phyloP scores from a whole-genome alignment of 2,888 invertebrate species.

The Phragmatobia fuliginosa region DNA sequence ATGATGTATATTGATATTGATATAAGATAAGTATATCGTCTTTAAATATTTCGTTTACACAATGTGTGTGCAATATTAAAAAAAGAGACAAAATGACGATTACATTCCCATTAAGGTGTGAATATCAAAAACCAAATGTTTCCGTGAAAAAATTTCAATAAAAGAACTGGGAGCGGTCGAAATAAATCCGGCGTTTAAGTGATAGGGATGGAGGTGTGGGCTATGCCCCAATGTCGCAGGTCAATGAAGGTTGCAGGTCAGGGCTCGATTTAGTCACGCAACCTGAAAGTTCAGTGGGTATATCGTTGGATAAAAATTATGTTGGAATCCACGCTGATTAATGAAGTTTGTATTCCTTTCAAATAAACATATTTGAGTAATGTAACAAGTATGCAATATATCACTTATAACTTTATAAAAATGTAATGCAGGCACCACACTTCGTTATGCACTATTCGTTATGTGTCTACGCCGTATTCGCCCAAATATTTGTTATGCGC shows the following conservation, averaged over 20 bases:
- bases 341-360: slow-evolving; percentile 32
- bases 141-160: slow-evolving; percentile 19
- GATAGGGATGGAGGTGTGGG: slow-evolving; percentile 56
- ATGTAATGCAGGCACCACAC: too few relatives aligned
- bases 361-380: slow-evolving; percentile 1
- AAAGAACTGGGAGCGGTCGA: slow-evolving; percentile 37
- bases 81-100: background rate
- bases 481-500: too few relatives aligned
- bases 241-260: slow-evolving; percentile 67
- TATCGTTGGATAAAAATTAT: slow-evolving; percentile 43
- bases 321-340: slow-evolving; percentile 37
- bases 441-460: too few relatives aligned
- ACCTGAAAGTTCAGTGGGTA: slow-evolving; percentile 54
- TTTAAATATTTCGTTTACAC: too few relatives aligned
- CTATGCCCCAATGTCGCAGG: slow-evolving; percentile 68
- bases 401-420: too few relatives aligned
- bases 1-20: too few relatives aligned
- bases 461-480: too few relatives aligned
- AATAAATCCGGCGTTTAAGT: slow-evolving; percentile 59
- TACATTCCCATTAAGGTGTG: background rate
- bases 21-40: too few relatives aligned
- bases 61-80: background rate
- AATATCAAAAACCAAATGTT: slow-evolving; percentile 11
- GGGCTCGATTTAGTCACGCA: slow-evolving; percentile 70
- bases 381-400: background rate